Percentiles rank a stretch among this genome's conserved stretches.
Evolutionary conservation across 2,797 vertebrate genomes (phyloP).

Genomic region (Alauda arvensis): DNA sequence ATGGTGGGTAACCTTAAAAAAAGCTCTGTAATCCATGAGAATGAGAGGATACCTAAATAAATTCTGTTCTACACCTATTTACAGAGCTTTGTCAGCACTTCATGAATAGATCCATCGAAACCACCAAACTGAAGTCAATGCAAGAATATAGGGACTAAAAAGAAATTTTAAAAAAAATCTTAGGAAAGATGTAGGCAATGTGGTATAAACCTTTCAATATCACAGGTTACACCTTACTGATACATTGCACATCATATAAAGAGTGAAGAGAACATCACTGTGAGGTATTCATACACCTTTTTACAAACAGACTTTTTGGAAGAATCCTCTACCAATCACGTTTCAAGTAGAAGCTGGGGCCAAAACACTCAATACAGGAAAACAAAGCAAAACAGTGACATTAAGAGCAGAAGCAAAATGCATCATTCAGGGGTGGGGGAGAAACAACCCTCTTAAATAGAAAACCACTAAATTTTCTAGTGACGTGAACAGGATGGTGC

Average conservation of each 20-base stretch:
- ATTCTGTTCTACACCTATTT: not conserved
- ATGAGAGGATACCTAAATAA: not conserved
- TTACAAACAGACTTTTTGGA: not conserved
- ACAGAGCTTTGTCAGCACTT: not conserved
- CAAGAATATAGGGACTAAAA: not conserved
- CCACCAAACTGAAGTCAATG: not conserved
- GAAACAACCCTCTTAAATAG: constrained; percentile 48
- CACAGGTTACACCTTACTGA: not conserved
- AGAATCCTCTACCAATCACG: not conserved
- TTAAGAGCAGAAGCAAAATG: constrained; percentile 44
- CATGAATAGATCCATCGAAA: not conserved
- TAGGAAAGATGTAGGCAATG: not conserved
- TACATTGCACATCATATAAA: not conserved
- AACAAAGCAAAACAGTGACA: constrained; percentile 53
- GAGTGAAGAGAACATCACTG: not conserved
- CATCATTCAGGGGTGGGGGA: constrained; percentile 44
- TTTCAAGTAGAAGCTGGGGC: constrained; percentile 41
- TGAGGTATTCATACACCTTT: not conserved
- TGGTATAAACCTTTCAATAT: not conserved
- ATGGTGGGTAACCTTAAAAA: not conserved
- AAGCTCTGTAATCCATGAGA: accelerated
- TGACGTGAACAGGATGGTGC: constrained; percentile 73
- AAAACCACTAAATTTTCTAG: constrained; percentile 53
- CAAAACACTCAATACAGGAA: constrained; percentile 71
- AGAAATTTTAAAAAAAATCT: not conserved